Evolutionary conservation across 2,888 invertebrate species (phyloP).

Genomic region (Dione vanillae): DNA sequence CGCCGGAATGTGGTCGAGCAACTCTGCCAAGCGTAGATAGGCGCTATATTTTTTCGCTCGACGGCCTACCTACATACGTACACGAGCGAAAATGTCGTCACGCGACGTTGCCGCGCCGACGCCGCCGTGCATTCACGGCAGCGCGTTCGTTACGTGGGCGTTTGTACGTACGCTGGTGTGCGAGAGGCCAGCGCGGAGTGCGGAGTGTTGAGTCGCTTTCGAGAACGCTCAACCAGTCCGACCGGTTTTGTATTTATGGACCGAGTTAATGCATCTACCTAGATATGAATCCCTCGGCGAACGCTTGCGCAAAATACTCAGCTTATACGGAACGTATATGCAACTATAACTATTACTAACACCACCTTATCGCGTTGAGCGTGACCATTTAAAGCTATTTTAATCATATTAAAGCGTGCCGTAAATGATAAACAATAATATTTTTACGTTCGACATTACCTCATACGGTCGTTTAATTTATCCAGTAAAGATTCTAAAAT

Average conservation of each 20-base stretch:
- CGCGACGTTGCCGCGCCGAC: constrained; percentile 83
- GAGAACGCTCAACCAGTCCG: constrained; percentile 81
- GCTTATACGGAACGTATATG: constrained; percentile 63
- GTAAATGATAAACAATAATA: constrained; percentile 66
- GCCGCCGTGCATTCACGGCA: constrained; percentile 74
- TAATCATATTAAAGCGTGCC: constrained; percentile 60
- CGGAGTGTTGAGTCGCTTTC: constrained; percentile 75
- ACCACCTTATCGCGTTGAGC: constrained; percentile 60
- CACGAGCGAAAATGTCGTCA: constrained; percentile 85
- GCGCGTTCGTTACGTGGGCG: constrained; percentile 76
- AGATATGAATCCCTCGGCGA: constrained; percentile 75
- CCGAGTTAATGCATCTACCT: constrained; percentile 81
- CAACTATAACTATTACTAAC: constrained; percentile 57
- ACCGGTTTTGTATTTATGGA: constrained; percentile 83
- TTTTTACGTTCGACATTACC: constrained; percentile 49
- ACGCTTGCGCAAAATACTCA: constrained; percentile 77
- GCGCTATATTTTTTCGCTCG: constrained; percentile 80
- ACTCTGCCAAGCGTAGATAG: constrained; percentile 82
- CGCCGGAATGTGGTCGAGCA: constrained; percentile 81
- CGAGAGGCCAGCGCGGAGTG: constrained; percentile 66
- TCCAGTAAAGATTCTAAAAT: not conserved
- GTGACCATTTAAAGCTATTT: constrained; percentile 61
- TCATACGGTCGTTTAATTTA: constrained; percentile 39
- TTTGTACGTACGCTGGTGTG: constrained; percentile 69
- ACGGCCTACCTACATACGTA: constrained; percentile 81